phyloP scores from a whole-genome alignment of 2,797 vertebrate species.

The Diplodus sargus region DNA sequence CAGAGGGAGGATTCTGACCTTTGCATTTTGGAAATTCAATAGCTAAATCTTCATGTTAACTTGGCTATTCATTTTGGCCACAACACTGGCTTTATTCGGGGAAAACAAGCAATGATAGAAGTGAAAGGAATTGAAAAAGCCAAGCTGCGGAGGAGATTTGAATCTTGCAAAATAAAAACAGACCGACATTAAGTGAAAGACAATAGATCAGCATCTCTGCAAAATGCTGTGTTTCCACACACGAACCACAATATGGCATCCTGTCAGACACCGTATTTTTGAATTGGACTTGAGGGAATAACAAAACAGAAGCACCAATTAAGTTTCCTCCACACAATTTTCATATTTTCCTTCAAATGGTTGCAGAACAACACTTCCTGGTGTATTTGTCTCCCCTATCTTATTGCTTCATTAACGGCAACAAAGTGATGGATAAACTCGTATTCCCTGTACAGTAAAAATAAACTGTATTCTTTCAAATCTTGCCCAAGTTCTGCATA shows the following conservation, averaged over 20 bases:
- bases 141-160: neutral
- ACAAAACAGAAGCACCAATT: neutral
- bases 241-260: no score
- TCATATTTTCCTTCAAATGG: neutral
- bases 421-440: neutral
- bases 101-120: conserved; percentile 14
- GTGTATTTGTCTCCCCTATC: neutral
- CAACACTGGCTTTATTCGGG: neutral
- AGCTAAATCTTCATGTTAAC: conserved; percentile 5
- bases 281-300: neutral
- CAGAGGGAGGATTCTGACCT: neutral
- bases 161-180: neutral
- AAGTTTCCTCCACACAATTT: neutral
- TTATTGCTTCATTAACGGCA: neutral
- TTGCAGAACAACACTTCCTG: neutral
- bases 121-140: conserved; percentile 2
- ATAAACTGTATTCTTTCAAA: conserved; percentile 14
- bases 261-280: neutral
- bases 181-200: neutral
- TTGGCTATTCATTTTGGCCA: neutral
- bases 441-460: neutral
- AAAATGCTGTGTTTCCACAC: neutral
- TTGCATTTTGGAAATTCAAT: neutral
- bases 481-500: conserved; percentile 34
- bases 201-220: neutral